Percentiles rank a stretch among this genome's conserved stretches.
phyloP scores from a whole-genome alignment of 1,140 invertebrate genomes.

The Bursaphelenchus mucronatus region DNA sequence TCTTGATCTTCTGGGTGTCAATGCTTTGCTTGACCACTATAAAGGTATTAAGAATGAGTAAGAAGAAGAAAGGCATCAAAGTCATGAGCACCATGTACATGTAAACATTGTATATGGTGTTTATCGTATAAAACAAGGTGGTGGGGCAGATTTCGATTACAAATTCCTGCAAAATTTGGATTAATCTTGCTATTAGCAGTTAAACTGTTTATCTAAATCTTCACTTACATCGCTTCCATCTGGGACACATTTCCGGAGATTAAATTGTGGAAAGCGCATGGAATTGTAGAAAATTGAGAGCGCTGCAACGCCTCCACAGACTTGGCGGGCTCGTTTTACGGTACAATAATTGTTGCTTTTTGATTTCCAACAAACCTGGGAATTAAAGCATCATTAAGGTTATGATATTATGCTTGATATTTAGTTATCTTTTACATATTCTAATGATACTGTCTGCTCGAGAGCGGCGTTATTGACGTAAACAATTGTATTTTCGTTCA shows the following conservation, averaged over 20 bases:
- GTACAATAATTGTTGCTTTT: slow-evolving; percentile 44
- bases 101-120: slow-evolving; percentile 58
- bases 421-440: no score
- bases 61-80: slow-evolving; percentile 54
- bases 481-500: no score
- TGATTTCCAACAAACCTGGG: slow-evolving; percentile 51
- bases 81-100: slow-evolving; percentile 60
- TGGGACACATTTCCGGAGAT: slow-evolving; percentile 56
- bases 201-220: neutral
- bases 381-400: slow-evolving; percentile 9
- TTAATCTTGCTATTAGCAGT: slow-evolving; percentile 20
- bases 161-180: slow-evolving; percentile 45
- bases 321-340: slow-evolving; percentile 47
- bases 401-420: slow-evolving; percentile 11
- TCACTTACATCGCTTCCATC: slow-evolving; percentile 50
- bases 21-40: slow-evolving; percentile 34
- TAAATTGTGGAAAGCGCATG: slow-evolving; percentile 59
- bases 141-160: slow-evolving; percentile 60
- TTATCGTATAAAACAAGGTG: slow-evolving; percentile 55
- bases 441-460: no score
- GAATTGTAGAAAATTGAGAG: slow-evolving; percentile 59
- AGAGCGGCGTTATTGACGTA: no score
- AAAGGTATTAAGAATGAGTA: slow-evolving; percentile 54
- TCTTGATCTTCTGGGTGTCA: slow-evolving; percentile 4
- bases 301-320: slow-evolving; percentile 39